A percentile compares a stretch with the other conserved stretches of the same genome.
Evolutionary conservation across 2,888 invertebrate genomes (phyloP).

Genomic region (Diadromus collaris): DNA sequence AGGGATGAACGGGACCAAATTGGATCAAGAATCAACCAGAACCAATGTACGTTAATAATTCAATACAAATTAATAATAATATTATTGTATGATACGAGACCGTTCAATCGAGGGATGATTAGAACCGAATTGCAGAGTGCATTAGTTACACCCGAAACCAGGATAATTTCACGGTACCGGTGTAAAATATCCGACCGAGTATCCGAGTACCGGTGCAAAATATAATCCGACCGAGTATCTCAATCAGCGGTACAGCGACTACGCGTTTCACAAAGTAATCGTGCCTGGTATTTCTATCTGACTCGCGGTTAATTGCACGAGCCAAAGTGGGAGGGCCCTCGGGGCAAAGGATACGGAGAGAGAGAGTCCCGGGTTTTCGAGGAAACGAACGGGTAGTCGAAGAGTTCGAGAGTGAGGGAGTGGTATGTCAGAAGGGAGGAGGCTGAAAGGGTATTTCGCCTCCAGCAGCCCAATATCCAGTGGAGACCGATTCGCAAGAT

Average conservation of each 20-base stretch:
- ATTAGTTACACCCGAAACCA: not conserved
- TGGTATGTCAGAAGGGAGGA: constrained; percentile 4
- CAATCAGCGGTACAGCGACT: not conserved
- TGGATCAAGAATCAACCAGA: too few relatives aligned
- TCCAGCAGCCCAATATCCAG: constrained; percentile 44
- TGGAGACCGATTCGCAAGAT: constrained; percentile 43
- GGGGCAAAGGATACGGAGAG: constrained; percentile 9
- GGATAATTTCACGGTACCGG: not conserved
- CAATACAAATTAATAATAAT: too few relatives aligned
- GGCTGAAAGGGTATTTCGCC: constrained; percentile 43
- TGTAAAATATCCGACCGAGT: not conserved
- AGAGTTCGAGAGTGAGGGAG: not conserved
- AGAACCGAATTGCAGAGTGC: not conserved
- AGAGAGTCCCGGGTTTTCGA: not conserved
- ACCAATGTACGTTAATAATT: too few relatives aligned
- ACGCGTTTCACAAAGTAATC: constrained; percentile 24
- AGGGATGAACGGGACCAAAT: too few relatives aligned
- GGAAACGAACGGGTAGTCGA: not conserved
- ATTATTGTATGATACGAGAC: not conserved
- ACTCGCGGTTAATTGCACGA: constrained; percentile 1
- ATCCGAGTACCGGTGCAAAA: not conserved
- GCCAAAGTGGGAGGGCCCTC: constrained; percentile 9
- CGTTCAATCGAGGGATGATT: not conserved
- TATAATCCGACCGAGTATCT: not conserved
- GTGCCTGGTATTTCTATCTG: constrained; percentile 12